Evolutionary conservation across 2,888 invertebrate species (phyloP).

Genomic region (Nesidiocoris tenuis): DNA sequence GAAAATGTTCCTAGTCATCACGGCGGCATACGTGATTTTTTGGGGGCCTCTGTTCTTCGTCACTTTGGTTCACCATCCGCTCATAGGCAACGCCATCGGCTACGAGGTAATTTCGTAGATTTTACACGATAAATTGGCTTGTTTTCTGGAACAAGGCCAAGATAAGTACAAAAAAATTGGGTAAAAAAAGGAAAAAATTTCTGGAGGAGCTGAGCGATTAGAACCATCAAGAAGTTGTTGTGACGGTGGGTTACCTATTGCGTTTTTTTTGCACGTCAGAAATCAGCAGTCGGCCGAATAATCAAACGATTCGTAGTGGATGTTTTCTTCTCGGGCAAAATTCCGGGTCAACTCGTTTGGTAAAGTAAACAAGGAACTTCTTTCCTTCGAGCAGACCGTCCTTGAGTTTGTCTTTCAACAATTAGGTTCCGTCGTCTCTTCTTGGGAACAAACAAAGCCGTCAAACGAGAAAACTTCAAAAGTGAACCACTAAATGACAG

Average conservation of each 20-base stretch:
- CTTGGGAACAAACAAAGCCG: neutral
- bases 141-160: no score
- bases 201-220: no score
- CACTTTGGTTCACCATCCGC: constrained; percentile 74
- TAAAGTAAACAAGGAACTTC: neutral
- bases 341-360: neutral
- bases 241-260: no score
- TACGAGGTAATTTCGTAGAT: constrained; percentile 73
- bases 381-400: neutral
- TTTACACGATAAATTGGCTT: no score
- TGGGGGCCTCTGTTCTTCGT: constrained; percentile 90
- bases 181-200: no score
- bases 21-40: constrained; percentile 80
- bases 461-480: neutral
- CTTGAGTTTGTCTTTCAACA: neutral
- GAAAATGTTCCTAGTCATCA: constrained; percentile 82
- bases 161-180: no score
- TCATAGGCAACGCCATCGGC: constrained; percentile 69
- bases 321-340: neutral
- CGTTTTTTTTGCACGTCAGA: no score
- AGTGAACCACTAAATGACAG: neutral
- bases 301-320: no score
- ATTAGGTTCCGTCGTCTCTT: neutral
- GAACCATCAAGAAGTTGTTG: no score
- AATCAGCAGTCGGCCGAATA: no score